Evolutionary conservation across 2,888 invertebrate species (phyloP).

Genomic region (Leucozona laternaria): DNA sequence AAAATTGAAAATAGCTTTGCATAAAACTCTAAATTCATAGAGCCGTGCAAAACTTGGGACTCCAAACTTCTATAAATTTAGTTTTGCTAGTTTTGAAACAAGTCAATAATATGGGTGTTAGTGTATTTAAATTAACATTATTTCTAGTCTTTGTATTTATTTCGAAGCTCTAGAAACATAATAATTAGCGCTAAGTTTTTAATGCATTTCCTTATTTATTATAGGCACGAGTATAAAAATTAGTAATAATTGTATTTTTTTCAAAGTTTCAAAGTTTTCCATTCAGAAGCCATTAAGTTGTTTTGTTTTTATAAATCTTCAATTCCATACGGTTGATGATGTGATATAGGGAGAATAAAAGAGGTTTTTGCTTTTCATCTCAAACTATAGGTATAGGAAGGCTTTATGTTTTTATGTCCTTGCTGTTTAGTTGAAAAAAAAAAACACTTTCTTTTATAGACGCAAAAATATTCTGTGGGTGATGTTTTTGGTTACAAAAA

Average conservation of each 20-base stretch:
- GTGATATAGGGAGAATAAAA: background rate
- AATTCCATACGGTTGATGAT: background rate
- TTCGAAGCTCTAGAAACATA: background rate
- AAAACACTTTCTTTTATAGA: background rate
- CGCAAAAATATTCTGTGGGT: background rate
- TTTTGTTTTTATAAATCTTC: background rate
- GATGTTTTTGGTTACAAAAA: constrained; percentile 1
- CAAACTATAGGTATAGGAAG: background rate
- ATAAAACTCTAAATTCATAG: too few relatives aligned
- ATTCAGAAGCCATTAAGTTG: background rate
- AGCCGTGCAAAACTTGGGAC: too few relatives aligned
- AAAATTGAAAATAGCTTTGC: too few relatives aligned
- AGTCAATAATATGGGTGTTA: background rate
- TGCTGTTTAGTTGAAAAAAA: background rate
- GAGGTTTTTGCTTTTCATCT: background rate
- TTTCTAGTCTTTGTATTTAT: background rate
- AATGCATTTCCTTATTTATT: constrained; percentile 26
- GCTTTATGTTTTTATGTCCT: constrained; percentile 15
- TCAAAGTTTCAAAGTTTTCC: constrained; percentile 5
- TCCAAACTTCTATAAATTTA: too few relatives aligned
- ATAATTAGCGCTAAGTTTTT: constrained; percentile 1
- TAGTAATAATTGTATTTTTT: constrained; percentile 10
- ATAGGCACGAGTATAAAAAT: background rate
- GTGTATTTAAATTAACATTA: background rate
- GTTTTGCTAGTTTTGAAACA: too few relatives aligned